These are phyloP conservation scores for Sphaerophoria taeniata DNA, from an alignment of 2,888 invertebrate genomes.

Conservation along the genomic window DNA sequence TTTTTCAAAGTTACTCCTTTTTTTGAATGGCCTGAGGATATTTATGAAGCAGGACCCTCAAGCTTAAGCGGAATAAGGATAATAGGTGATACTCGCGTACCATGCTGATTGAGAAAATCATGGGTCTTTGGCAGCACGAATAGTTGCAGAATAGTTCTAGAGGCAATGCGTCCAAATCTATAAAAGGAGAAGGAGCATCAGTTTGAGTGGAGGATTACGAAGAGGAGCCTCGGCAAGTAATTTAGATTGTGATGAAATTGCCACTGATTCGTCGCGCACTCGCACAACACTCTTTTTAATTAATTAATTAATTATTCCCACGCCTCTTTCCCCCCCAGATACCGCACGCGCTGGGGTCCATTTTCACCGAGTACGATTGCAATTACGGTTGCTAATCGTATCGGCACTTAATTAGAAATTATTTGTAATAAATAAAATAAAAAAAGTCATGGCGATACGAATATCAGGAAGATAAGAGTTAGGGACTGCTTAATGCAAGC, in stretches of 20 bases:
- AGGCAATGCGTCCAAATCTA: constrained; percentile 1
- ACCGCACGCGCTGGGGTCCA: too few species aligned
- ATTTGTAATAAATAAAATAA: too few species aligned
- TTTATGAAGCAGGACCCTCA: constrained; percentile 70
- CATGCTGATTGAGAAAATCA: constrained; percentile 40
- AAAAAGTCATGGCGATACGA: too few species aligned
- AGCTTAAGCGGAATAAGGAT: constrained; percentile 48
- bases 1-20: constrained; percentile 65
- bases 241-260: constrained; percentile 64
- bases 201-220: not conserved
- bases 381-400: too few species aligned
- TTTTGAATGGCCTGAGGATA: constrained; percentile 50
- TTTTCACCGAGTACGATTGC: too few species aligned
- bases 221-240: constrained; percentile 34
- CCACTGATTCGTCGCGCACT: constrained; percentile 66
- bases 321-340: too few species aligned
- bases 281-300: constrained; percentile 13
- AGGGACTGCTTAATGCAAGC: too few species aligned
- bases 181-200: constrained; percentile 39
- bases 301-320: too few species aligned
- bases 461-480: too few species aligned
- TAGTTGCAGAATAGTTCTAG: not conserved
- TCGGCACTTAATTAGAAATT: too few species aligned
- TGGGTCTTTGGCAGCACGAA: constrained; percentile 38
- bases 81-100: constrained; percentile 47